A percentile compares a stretch with the other conserved stretches of the same genome.
Conservation (phyloP, 2,113 vertebrate species). For the Meles meles region DNA sequence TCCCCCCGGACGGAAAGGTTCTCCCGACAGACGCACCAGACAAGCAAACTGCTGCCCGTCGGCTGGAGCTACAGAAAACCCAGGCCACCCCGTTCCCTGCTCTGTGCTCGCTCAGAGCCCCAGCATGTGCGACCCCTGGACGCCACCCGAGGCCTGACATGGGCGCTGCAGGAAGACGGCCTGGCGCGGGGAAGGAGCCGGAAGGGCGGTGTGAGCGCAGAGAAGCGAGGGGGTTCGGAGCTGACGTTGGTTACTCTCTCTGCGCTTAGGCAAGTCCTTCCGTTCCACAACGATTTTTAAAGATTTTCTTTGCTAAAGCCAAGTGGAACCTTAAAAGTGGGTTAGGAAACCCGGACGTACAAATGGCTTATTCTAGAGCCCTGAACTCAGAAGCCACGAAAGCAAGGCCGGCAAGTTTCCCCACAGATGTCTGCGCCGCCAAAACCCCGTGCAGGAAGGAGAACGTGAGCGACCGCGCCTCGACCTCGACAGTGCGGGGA, state of each 20-base stretch:
- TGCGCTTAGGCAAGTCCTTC: not conserved
- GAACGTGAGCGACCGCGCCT: rapidly evolving
- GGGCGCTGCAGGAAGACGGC: not conserved
- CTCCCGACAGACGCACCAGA: not conserved
- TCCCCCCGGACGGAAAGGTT: not conserved
- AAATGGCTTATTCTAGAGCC: not conserved
- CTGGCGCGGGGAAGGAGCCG: not conserved
- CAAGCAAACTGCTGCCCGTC: rapidly evolving
- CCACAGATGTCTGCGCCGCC: not conserved
- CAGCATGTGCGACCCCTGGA: not conserved
- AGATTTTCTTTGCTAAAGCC: not conserved
- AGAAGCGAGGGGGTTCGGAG: no score
- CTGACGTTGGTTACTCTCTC: not conserved
- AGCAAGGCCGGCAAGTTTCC: no score
- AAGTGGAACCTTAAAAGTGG: not conserved
- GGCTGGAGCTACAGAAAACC: rapidly evolving
- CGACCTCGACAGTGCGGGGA: no score
- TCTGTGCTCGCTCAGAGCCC: not conserved
- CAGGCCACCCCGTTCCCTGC: not conserved
- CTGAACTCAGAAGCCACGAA: not conserved
- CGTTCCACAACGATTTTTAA: not conserved
- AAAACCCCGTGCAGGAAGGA: rapidly evolving
- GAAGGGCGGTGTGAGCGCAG: no score
- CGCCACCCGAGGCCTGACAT: not conserved
- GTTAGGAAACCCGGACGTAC: not conserved